A percentile compares a stretch with the other conserved stretches of the same genome.
Evolutionary conservation across 2,113 vertebrate genomes (phyloP).

Genomic region (Silurus meridionalis): DNA sequence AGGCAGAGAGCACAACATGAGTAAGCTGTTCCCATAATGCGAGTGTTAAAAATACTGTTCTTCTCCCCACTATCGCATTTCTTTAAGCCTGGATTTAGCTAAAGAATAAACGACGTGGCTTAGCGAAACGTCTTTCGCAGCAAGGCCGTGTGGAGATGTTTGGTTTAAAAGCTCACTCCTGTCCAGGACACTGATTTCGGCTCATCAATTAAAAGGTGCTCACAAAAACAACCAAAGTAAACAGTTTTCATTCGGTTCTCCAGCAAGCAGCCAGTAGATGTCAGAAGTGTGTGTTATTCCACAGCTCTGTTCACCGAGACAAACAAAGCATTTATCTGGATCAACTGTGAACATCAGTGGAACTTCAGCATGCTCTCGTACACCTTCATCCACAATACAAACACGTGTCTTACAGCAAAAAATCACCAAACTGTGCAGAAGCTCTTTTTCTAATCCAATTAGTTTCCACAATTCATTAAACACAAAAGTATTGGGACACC

Average conservation of each 20-base stretch:
- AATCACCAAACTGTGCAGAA: background rate
- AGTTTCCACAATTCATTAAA: background rate
- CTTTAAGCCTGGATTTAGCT: background rate
- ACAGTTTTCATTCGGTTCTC: constrained; percentile 34
- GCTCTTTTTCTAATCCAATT: background rate
- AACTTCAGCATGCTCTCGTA: background rate
- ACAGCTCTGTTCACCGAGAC: background rate
- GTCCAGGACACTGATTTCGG: background rate
- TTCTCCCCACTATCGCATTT: background rate
- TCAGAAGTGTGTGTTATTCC: constrained; percentile 36
- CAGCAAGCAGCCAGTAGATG: constrained; percentile 33
- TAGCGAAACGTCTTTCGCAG: background rate
- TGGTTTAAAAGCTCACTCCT: background rate
- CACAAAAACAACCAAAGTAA: background rate
- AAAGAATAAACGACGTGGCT: background rate
- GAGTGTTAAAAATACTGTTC: constrained; percentile 13
- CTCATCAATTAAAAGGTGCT: background rate
- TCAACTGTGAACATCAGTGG: background rate
- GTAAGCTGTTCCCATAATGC: constrained; percentile 14
- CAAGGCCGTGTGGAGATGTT: background rate
- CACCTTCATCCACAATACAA: background rate
- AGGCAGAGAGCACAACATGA: background rate
- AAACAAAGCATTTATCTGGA: background rate
- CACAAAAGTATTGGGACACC: no score
- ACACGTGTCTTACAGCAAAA: background rate